Base-by-base conservation (phyloP, 2,888 invertebrate genomes). In the Harpalus rufipes region DNA sequence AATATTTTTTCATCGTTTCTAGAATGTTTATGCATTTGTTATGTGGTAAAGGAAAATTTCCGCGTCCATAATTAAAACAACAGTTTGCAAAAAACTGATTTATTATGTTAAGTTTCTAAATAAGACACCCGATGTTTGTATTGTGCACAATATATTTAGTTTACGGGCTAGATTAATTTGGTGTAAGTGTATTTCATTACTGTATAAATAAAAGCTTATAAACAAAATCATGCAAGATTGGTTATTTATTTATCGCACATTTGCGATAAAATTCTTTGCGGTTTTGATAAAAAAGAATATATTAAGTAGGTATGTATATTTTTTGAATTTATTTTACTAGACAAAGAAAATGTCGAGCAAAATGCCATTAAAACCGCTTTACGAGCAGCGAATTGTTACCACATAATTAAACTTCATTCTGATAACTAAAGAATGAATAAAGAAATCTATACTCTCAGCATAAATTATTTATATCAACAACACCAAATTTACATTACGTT, bases 321-420 rank as follows among this genome's bases (percentile, higher is more conserved):
- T 68, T 68, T 32, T 68, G 68, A 14, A 68, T 68, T 68, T 68
- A 68, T 68, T 68, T 68, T 68, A 68, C 41, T 68, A 68, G 68
- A 14, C 68, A 14, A n/a, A 68, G 68, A 68, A 61, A 63, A 63
- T 63, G 63, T 21, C 63, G 63, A 63, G 63, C 63, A 63, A 63
- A 68, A 68, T 68, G n/a, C 32, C 68, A 68, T 68, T 68, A 68
- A 68, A 68, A 16, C 39, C n/a, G 32, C 32, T 39, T 68, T 68
- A 68, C 68, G 68, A 68, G n/a, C n/a, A 68, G 39, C 14, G 68
- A 68, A 68, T 39, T 39, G 39, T 68, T 68, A 41, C 68, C 68
- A 68, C 68, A 39, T 68, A 68, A 68, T 68, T 68, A 68, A 63
- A 68, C 32, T 68, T 39, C 32, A 39, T 39, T 7, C 39, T 39